A percentile compares a stretch with the other conserved stretches of the same genome.
Evolutionary conservation across 53 echinoderm and acorn worm species (phyloP).

Genomic region (Astropecten irregularis): DNA sequence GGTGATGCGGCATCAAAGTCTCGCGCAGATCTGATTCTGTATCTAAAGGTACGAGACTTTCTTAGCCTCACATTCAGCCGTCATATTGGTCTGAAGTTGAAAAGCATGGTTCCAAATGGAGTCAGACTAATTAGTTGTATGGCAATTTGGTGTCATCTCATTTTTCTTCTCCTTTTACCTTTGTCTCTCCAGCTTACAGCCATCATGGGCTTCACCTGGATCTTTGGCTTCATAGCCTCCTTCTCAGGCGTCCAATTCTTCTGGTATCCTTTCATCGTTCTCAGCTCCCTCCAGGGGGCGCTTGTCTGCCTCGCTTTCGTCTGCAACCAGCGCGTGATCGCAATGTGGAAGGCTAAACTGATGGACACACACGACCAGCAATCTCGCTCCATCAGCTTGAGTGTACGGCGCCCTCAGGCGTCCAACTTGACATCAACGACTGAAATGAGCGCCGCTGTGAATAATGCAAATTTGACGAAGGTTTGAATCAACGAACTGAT

Average conservation of each 20-base stretch:
- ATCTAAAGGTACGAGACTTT: slow-evolving; percentile 62
- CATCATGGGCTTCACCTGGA: too few relatives aligned
- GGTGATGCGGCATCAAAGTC: neutral
- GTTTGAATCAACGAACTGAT: too few relatives aligned
- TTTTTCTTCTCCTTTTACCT: neutral
- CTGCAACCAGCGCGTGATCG: too few relatives aligned
- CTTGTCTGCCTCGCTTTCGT: too few relatives aligned
- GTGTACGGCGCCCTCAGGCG: neutral
- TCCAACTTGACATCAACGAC: neutral
- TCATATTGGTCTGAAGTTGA: too few relatives aligned
- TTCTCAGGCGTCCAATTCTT: too few relatives aligned
- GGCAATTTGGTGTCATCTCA: neutral
- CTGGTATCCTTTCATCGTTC: too few relatives aligned
- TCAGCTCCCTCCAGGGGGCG: too few relatives aligned
- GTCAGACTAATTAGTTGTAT: neutral
- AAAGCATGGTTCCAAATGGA: neutral
- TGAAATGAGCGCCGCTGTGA: neutral
- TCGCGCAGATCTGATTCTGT: slow-evolving; percentile 36
- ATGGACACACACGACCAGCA: neutral
- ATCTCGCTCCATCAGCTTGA: neutral
- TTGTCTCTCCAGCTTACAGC: slow-evolving; percentile 53
- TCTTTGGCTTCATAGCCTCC: too few relatives aligned
- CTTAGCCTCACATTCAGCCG: too few relatives aligned
- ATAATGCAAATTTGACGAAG: neutral
- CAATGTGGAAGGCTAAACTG: slow-evolving; percentile 34